phyloP scores from a whole-genome alignment of 2,113 vertebrate genomes.

The Colossoma macropomum region DNA sequence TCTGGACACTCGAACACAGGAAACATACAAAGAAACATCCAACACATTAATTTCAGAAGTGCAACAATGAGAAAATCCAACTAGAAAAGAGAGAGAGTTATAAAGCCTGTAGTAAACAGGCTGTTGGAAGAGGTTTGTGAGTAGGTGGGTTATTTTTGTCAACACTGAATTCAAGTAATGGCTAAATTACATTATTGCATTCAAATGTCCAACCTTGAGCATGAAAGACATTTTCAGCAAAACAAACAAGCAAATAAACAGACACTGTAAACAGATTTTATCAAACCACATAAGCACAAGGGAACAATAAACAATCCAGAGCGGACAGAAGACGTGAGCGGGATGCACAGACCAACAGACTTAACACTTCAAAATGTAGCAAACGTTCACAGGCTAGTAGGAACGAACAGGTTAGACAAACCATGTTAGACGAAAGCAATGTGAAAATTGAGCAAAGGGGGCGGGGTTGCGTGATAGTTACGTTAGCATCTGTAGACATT shows the following conservation, averaged over 20 bases:
- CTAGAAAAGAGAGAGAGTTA: neutral
- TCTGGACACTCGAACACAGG: neutral
- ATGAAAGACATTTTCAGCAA: neutral
- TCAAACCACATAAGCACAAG: neutral
- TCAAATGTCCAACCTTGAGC: too few species aligned
- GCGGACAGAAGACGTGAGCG: neutral
- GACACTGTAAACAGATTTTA: neutral
- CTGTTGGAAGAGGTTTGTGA: neutral
- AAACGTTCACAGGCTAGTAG: neutral
- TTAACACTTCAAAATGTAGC: neutral
- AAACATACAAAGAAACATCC: neutral
- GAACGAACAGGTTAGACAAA: conserved; percentile 18
- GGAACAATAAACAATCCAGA: neutral
- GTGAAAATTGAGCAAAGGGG: conserved; percentile 45
- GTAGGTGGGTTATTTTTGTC: neutral
- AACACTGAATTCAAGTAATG: neutral
- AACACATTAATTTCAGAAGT: too few species aligned
- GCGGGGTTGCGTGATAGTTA: conserved; percentile 82
- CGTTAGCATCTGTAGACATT: conserved; percentile 81
- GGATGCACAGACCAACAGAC: neutral
- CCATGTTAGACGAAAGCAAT: conserved; percentile 7
- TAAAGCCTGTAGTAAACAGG: neutral
- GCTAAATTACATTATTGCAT: too few species aligned
- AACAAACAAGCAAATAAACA: neutral
- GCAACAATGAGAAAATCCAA: too few species aligned